A percentile compares a stretch with the other conserved stretches of the same genome.
These are phyloP conservation scores for Antennarius striatus DNA, from an alignment of 2,113 vertebrate species.

Conservation along the genomic window DNA sequence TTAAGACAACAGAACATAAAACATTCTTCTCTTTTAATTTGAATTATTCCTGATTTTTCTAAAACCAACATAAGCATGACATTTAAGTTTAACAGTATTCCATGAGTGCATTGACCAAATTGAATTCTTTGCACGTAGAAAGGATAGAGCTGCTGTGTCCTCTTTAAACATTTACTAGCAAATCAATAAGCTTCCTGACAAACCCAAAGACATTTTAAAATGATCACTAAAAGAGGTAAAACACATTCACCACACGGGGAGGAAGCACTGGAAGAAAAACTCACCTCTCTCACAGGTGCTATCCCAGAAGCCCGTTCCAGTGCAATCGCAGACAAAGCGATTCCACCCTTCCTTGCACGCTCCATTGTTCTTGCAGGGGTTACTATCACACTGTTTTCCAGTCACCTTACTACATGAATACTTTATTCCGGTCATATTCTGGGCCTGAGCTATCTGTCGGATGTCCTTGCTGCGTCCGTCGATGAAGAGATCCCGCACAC, in stretches of 20 bases:
- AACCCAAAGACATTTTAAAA: conserved; percentile 16
- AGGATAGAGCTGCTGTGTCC: conserved; percentile 1
- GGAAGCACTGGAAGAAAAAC: not conserved
- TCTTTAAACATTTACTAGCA: conserved; percentile 31
- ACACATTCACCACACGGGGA: not conserved
- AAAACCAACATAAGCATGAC: not conserved
- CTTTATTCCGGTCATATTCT: conserved; percentile 90
- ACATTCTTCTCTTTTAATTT: not conserved
- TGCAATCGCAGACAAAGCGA: conserved; percentile 96
- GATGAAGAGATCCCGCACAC: conserved; percentile 94
- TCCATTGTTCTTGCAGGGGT: conserved; percentile 92
- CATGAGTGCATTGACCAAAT: conserved; percentile 3
- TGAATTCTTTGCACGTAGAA: conserved; percentile 16
- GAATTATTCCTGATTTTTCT: not conserved
- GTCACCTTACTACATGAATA: conserved; percentile 87
- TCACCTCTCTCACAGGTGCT: conserved; percentile 93
- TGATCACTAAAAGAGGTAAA: conserved; percentile 2
- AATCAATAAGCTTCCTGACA: conserved; percentile 36
- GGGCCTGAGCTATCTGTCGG: conserved; percentile 89
- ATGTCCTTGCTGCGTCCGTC: conserved; percentile 97
- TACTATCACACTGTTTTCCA: conserved; percentile 92
- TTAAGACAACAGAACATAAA: not conserved
- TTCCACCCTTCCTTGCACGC: conserved; percentile 96
- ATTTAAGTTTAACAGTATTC: not conserved
- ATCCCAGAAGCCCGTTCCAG: conserved; percentile 91